phyloP scores from a whole-genome alignment of 1,140 invertebrate species.

The Bombus turneri region DNA sequence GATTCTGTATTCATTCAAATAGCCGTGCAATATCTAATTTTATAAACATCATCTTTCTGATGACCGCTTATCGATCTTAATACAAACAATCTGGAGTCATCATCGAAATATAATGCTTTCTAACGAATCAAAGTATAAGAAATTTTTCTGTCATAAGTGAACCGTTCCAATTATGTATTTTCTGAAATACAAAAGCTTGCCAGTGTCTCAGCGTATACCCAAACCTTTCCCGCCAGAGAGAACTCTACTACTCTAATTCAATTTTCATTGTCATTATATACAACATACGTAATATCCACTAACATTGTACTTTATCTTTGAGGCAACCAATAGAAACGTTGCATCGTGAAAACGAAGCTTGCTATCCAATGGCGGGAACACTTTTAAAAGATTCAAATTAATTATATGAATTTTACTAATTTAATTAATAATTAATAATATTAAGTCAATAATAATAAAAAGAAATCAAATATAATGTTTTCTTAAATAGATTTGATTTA shows the following conservation, averaged over 20 bases:
- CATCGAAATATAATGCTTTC: not conserved
- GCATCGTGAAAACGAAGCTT: not conserved
- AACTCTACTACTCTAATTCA: not conserved
- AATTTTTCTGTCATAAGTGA: not conserved
- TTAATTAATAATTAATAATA: not conserved
- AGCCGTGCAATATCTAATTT: not conserved
- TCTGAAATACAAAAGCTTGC: too few species aligned
- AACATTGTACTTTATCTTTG: too few species aligned
- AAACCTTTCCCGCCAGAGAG: constrained; percentile 41
- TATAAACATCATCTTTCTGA: not conserved
- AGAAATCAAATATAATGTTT: not conserved
- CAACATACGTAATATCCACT: not conserved
- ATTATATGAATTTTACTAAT: not conserved
- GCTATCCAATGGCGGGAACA: not conserved
- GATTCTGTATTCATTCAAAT: constrained; percentile 19
- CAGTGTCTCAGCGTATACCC: not conserved
- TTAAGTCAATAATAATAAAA: not conserved
- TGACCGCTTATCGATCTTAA: not conserved
- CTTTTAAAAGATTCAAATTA: not conserved
- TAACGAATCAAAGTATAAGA: not conserved
- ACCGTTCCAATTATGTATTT: not conserved
- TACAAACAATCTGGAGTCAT: not conserved
- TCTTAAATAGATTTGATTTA: not conserved
- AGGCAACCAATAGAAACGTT: not conserved
- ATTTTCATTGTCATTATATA: not conserved